Base-by-base conservation (phyloP, 1,140 invertebrate species). In the Caenorhabditis tropicalis region DNA sequence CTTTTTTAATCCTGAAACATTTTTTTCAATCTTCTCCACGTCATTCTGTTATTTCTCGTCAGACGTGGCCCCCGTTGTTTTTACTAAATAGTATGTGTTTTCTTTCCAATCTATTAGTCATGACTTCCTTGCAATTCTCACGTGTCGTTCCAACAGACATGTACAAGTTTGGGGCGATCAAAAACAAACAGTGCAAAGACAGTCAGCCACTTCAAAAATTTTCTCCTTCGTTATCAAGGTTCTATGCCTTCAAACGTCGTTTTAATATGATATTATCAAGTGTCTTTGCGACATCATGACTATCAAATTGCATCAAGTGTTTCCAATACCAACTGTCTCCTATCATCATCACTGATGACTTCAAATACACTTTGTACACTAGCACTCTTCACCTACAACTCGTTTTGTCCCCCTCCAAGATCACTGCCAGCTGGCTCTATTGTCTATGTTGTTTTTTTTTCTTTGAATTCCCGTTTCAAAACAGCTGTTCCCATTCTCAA, bases 121-220 rank as follows among this genome's bases (percentile, higher is more conserved):
- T 74, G 65, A 74, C 65, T 74, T 74, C 65, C 65, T 74, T 24
- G 65, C 65, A 74, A 43, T 74, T 43, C 65, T 74, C 65, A 74
- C 65, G 65, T 74, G 65, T 43, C 65, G 36, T 19, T 43, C 65
- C 65, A 6, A 43, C n/a, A 74, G 65, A 74, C 65, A 74, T 74
- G 65, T 74, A 74, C 65, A 74, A 74, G 36, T 46, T 43, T 39
- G 36, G 36, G n/a, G 36, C 15, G 65, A 74, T 74, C 65, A 43
- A 43, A 74, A 74, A 74, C 36, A 74, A 74, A 74, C 65, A 74
- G 65, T 74, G 65, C 65, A 74, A n/a, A n/a, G n/a, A n/a, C n/a
- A n/a, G n/a, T n/a, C n/a, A n/a, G n/a, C n/a, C n/a, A 74, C 65
- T 43, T 31, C 21, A 43, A 74, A 74, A 33, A 27, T 27, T 74